Base-by-base conservation (phyloP, 92 coral and sea anemone genomes). In the Isaurus tuberculatus region DNA sequence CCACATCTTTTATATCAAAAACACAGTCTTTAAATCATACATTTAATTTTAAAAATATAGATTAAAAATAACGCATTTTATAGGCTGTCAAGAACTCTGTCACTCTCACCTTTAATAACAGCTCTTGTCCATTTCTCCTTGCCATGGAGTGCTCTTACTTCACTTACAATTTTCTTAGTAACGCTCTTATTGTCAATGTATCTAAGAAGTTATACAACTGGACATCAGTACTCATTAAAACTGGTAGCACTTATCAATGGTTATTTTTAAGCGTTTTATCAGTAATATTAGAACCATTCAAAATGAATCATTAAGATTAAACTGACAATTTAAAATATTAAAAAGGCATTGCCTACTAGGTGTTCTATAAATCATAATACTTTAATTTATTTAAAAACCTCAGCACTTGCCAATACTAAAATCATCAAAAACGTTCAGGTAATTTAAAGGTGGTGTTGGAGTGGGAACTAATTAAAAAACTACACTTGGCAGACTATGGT, bases 111-210 rank as follows among this genome's bases (percentile, higher is more conserved):
- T 53, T 17, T 53, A 17, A 53, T 53, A 20, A 53, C 61, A 53
- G 61, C 61, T 53, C 61, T 16, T 53, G 61, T 53, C 61, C 61
- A 17, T 53, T 53, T 53, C 61, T 53, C 26, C 61, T 53, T 53
- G 61, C 61, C 61, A 53, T 53, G 23, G 61, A 53, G 61, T 53
- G 61, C 61, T 53, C 61, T 53, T 53, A 53, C 61, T 53, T 53
- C 61, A 2, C 22, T 53, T 20, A 53, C 25, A 53, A 53, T 53
- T 53, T 53, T 53, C 61, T 53, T 53, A 53, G 19, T 5, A 53
- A 53, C 26, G 25, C 61, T 53, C 61, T 53, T 53, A 53, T 53
- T 53, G 22, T 53, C 61, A 53, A 53, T 53, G 61, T 53, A 53
- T 53, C 61, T 53, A 53, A 17, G 6, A 53, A 6, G 17, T 53